Evolutionary conservation across 2,888 invertebrate genomes (phyloP).

Genomic region (Drosophila monieri): DNA sequence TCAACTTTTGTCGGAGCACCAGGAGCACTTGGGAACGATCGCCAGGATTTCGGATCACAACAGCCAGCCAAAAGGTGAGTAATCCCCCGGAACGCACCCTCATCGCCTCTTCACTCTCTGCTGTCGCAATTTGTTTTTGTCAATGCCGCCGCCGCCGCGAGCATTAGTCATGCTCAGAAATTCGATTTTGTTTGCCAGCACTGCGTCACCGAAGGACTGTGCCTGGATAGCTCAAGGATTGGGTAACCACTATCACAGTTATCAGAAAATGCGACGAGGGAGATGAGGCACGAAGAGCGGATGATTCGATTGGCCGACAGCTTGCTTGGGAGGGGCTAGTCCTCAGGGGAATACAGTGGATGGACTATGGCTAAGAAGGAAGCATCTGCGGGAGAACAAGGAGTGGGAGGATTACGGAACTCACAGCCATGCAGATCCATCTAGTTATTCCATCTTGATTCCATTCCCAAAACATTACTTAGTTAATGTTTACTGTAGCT

Average conservation of each 20-base stretch:
- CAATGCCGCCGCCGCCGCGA: conserved; percentile 28
- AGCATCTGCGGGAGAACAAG: neutral
- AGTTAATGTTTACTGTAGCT: neutral
- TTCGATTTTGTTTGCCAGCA: conserved; percentile 28
- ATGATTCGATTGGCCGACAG: neutral
- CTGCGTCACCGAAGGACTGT: conserved; percentile 43
- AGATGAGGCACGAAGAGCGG: neutral
- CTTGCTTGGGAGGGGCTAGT: neutral
- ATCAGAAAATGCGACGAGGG: neutral
- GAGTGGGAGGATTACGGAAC: neutral
- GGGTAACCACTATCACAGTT: neutral
- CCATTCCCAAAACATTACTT: neutral
- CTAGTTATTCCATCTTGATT: too few relatives aligned
- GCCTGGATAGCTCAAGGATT: conserved; percentile 13
- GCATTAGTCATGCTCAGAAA: conserved; percentile 61
- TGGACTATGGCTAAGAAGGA: neutral
- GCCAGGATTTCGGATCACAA: conserved; percentile 28
- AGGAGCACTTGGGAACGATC: conserved; percentile 6
- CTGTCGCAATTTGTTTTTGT: conserved; percentile 60
- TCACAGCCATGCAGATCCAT: neutral
- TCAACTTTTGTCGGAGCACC: conserved; percentile 3
- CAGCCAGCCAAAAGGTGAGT: conserved; percentile 52
- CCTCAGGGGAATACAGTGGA: neutral
- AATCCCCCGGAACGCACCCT: conserved; percentile 23
- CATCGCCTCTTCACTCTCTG: conserved; percentile 11